These are phyloP conservation scores for Amphilophus citrinellus DNA, from an alignment of 2,113 vertebrate species.

Conservation along the genomic window DNA sequence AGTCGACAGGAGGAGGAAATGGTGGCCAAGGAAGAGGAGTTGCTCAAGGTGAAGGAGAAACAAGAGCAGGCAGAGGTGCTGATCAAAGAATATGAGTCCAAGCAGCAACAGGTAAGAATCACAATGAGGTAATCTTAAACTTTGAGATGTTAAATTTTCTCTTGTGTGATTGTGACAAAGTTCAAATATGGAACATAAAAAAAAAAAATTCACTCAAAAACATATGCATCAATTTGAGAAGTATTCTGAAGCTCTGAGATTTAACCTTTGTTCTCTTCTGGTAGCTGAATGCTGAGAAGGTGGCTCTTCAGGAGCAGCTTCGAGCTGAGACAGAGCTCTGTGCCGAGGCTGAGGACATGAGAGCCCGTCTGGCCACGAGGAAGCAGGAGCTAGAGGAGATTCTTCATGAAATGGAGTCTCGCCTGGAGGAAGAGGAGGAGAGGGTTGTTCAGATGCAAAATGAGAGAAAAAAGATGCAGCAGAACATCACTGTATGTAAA, in stretches of 20 bases:
- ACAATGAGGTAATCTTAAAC: background rate
- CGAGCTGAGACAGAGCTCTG: slow-evolving; percentile 97
- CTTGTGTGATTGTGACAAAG: background rate
- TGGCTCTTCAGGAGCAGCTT: slow-evolving; percentile 95
- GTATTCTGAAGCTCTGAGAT: background rate
- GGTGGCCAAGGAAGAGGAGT: slow-evolving; percentile 93
- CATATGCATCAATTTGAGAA: background rate
- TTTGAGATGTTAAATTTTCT: background rate
- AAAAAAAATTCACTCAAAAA: background rate
- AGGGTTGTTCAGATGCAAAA: slow-evolving; percentile 86
- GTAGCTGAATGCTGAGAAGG: slow-evolving; percentile 91
- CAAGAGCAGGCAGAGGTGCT: slow-evolving; percentile 87
- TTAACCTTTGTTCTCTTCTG: background rate
- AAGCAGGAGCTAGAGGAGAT: slow-evolving; percentile 98
- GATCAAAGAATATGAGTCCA: slow-evolving; percentile 85
- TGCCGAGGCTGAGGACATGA: slow-evolving; percentile 96
- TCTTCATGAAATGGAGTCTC: slow-evolving; percentile 93
- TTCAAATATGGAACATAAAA: background rate
- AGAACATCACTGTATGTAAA: slow-evolving; percentile 90
- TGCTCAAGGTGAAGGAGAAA: slow-evolving; percentile 90
- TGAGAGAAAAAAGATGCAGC: slow-evolving; percentile 98
- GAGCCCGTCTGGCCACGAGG: slow-evolving; percentile 89
- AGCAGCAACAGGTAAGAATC: slow-evolving; percentile 88
- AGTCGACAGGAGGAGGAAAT: slow-evolving; percentile 97
- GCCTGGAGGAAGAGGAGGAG: slow-evolving; percentile 97